Conservation (phyloP, 2,797 vertebrate genomes). For the Leuciscus waleckii region DNA sequence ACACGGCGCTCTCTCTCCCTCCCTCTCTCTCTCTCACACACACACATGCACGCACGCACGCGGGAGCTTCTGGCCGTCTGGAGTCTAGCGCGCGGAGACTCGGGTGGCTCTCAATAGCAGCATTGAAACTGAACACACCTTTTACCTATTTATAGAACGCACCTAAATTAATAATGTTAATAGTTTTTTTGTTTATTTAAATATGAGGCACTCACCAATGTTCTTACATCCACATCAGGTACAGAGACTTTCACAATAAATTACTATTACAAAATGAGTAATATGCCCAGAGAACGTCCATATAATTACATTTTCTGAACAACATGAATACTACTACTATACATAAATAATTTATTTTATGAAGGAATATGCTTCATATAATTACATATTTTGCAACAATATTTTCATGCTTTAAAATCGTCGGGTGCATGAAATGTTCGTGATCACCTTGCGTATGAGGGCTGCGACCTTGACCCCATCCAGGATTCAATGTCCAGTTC, state of each 20-base stretch:
- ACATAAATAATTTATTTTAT: constrained; percentile 7
- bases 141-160: constrained; percentile 60
- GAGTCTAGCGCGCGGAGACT: constrained; percentile 36
- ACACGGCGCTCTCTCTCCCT: background rate
- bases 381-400: background rate
- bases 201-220: background rate
- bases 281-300: background rate
- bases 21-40: background rate
- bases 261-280: background rate
- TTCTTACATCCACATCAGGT: background rate
- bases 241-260: background rate
- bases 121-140: constrained; percentile 59
- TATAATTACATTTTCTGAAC: background rate
- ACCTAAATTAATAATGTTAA: constrained; percentile 71
- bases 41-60: constrained; percentile 18
- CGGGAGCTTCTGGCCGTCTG: constrained; percentile 12
- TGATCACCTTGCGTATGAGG: constrained; percentile 55
- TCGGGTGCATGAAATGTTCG: background rate
- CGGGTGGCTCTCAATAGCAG: constrained; percentile 51
- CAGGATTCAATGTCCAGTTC: constrained; percentile 75
- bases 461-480: constrained; percentile 79
- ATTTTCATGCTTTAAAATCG: background rate
- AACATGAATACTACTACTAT: constrained; percentile 1
- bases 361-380: constrained; percentile 2
- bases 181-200: background rate